Evolutionary conservation across 2,888 invertebrate genomes (phyloP).

Genomic region (Scaptomyza reducta): DNA sequence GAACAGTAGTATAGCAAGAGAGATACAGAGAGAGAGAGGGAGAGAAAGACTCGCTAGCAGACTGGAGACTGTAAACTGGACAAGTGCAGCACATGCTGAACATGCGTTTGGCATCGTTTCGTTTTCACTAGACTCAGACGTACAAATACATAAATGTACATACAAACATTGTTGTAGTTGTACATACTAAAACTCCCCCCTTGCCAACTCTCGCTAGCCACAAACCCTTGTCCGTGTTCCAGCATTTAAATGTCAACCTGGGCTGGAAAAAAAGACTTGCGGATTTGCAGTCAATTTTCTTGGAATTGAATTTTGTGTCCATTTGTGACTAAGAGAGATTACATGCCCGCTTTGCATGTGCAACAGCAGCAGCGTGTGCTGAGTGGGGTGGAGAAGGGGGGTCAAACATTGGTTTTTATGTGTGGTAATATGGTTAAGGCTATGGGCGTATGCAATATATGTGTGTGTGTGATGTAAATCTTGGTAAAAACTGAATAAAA

Average conservation of each 20-base stretch:
- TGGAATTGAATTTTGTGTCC: conserved; percentile 75
- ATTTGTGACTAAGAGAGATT: conserved; percentile 61
- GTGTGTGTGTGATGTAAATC: background rate
- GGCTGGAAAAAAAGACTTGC: conserved; percentile 31
- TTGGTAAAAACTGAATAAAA: background rate
- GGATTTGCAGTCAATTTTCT: conserved; percentile 74
- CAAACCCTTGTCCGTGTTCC: conserved; percentile 20
- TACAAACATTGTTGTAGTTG: conserved; percentile 3
- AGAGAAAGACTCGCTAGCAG: conserved; percentile 1
- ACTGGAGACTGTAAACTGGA: conserved; percentile 6
- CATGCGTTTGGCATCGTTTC: conserved; percentile 80
- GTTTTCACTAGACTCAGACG: conserved; percentile 45
- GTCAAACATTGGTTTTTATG: conserved; percentile 32
- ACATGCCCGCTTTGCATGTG: conserved; percentile 71
- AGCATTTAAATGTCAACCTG: conserved; percentile 67
- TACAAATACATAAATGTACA: background rate
- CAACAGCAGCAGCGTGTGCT: conserved; percentile 13
- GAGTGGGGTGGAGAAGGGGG: background rate
- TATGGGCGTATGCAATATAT: conserved; percentile 36
- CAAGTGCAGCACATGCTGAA: conserved; percentile 77
- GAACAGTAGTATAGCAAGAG: conserved; percentile 69
- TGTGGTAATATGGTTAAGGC: conserved; percentile 43
- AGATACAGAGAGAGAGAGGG: background rate
- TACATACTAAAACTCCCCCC: background rate
- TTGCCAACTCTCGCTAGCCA: background rate